Conservation (phyloP, 2,888 invertebrate genomes). For the Acleris laterana region DNA sequence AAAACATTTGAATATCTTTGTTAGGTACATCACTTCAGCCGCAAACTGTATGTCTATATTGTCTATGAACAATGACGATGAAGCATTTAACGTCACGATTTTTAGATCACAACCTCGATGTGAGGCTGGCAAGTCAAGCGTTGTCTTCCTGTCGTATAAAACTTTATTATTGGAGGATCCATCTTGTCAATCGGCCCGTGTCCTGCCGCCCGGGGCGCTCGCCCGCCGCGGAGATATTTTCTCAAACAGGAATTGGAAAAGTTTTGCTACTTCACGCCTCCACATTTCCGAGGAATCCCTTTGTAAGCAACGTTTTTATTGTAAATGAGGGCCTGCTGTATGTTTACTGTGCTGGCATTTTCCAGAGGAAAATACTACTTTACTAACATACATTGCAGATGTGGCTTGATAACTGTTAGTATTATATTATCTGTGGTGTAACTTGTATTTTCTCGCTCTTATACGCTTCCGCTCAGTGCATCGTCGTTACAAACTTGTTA, state of each 20-base stretch:
- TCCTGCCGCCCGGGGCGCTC: slow-evolving; percentile 21
- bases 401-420: background rate
- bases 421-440: too few species aligned
- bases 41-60: too few species aligned
- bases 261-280: slow-evolving; percentile 23
- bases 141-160: slow-evolving; percentile 23
- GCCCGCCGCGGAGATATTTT: slow-evolving; percentile 27
- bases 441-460: too few species aligned
- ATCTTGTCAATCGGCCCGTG: slow-evolving; percentile 35
- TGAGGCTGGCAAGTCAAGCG: background rate
- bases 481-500: too few species aligned
- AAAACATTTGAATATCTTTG: too few species aligned
- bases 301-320: slow-evolving; percentile 27
- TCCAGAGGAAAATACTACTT: background rate
- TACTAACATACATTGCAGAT: background rate
- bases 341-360: background rate
- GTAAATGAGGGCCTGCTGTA: slow-evolving; percentile 14
- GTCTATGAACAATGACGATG: too few species aligned
- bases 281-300: slow-evolving; percentile 20
- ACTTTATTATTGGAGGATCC: slow-evolving; percentile 36
- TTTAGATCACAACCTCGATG: background rate
- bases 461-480: too few species aligned
- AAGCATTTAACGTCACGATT: background rate
- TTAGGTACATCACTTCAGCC: too few species aligned
- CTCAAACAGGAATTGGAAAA: slow-evolving; percentile 36